Evolutionary conservation across 1,140 invertebrate genomes (phyloP), one percentile per base, ranked within the genome.

Genomic region (Zaprionus tsacasi): DNA sequence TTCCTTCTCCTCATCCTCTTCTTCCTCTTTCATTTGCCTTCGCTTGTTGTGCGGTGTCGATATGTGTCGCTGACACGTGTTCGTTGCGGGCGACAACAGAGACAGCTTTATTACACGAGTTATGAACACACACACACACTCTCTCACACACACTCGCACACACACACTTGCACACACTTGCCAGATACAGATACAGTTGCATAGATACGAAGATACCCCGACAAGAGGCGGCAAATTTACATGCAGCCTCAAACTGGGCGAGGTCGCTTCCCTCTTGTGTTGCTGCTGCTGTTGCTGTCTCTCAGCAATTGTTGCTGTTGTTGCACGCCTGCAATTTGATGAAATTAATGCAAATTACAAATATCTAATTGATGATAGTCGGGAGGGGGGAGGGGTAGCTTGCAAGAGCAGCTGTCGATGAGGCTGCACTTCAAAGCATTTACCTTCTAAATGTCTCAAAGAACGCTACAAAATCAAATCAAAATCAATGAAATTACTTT

Each of bases 21-120:
- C 12, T 33, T 17, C 11, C 27, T 25, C 11, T 4, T 52, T 43
- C 30, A 27, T 70, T 61, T 17, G 58, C 68, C 59, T 33, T 60
- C 64, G 60, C 59, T 52, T 58, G 65, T 52, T 67, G 55, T 66
- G 67, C 43, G 57, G 59, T 67, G 38, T 78, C 60, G 54, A 69
- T 79, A 70, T 70, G 73, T 74, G 82, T 78, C 80, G 80, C 74
- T 76, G 81, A 90, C 86, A 90, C 87, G 81, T 86, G 87, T 90
- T 80, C 82, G 74, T 68, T 81, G 80, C 73, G 70, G 70, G 81
- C 81, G 88, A 56, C 79, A 76, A 79, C 74, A 72, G 73, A 79
- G 73, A 79, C 73, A 76, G 77, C 77, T 79, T 79, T 79, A 76
- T 79, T 79, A 79, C 77, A 79, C 73, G 68, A 79, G 73, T 76